Conservation (phyloP, 2,888 invertebrate genomes). For the Xanthorhoe spadicearia region DNA sequence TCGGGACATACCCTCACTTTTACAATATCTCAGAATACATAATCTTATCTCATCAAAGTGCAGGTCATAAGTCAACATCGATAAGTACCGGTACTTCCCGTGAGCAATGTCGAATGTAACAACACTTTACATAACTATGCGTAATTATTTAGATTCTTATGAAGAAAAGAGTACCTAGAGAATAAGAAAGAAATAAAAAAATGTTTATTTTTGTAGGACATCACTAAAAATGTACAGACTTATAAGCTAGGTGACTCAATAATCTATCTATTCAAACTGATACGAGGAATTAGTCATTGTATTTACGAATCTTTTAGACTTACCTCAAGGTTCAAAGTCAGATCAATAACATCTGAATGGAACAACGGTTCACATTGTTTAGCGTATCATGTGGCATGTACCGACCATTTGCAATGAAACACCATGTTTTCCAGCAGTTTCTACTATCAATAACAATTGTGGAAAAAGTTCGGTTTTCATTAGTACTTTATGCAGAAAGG, state of each 20-base stretch:
- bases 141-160: too few relatives aligned
- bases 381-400: not conserved
- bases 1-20: not conserved
- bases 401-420: not conserved
- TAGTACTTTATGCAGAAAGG: not conserved
- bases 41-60: not conserved
- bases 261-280: too few relatives aligned
- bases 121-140: not conserved
- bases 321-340: too few relatives aligned
- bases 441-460: not conserved
- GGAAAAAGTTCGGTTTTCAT: not conserved
- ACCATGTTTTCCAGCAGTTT: not conserved
- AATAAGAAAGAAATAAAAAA: too few relatives aligned
- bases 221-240: too few relatives aligned
- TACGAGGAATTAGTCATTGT: not conserved
- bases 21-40: not conserved
- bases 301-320: not conserved
- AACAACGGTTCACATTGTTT: not conserved
- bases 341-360: not conserved
- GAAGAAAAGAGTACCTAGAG: too few relatives aligned
- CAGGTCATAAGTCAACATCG: not conserved
- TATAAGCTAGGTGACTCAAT: too few relatives aligned
- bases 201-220: too few relatives aligned
- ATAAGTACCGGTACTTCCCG: constrained; percentile 7
- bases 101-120: not conserved